Evolutionary conservation across 64 coral and sea anemone genomes (phyloP).

Genomic region (Stylophora pistillata): DNA sequence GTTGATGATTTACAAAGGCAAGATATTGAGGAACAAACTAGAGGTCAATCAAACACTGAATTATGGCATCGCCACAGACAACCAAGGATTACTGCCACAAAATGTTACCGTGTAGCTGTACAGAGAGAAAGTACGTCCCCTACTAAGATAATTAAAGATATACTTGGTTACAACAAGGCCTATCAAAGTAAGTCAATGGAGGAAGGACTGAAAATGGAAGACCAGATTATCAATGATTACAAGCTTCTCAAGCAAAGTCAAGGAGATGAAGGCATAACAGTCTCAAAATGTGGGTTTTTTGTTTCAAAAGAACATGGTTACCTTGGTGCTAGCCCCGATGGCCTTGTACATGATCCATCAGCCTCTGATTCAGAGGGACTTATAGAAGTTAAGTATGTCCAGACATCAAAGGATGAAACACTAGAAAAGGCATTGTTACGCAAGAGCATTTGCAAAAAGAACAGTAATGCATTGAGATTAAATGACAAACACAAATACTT

Average conservation of each 20-base stretch:
- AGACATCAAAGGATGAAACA: slow-evolving; percentile 27
- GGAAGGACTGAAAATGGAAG: slow-evolving; percentile 41
- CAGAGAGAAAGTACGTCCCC: slow-evolving; percentile 44
- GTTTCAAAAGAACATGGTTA: slow-evolving; percentile 37
- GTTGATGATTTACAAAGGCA: neutral
- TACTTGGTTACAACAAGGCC: slow-evolving; percentile 40
- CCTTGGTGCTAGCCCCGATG: slow-evolving; percentile 58
- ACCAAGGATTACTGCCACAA: slow-evolving; percentile 57
- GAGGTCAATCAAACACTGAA: slow-evolving; percentile 33
- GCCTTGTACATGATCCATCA: slow-evolving; percentile 57
- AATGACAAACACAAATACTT: slow-evolving; percentile 52
- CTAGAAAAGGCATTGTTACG: slow-evolving; percentile 42
- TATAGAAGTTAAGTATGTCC: slow-evolving; percentile 37
- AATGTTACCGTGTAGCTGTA: slow-evolving; percentile 51
- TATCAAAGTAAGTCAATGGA: slow-evolving; percentile 44
- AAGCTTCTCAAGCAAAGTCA: neutral
- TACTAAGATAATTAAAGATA: slow-evolving; percentile 42
- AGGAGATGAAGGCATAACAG: slow-evolving; percentile 19
- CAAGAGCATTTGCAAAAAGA: slow-evolving; percentile 44
- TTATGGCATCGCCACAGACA: slow-evolving; percentile 53
- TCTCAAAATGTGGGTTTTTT: slow-evolving; percentile 63
- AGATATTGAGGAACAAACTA: slow-evolving; percentile 26
- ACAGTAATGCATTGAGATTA: slow-evolving; percentile 1
- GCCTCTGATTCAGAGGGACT: neutral
- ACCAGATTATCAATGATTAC: slow-evolving; percentile 41